Evolutionary conservation across 2,797 vertebrate species (phyloP).

Genomic region (Ctenochaetus hawaiiensis): DNA sequence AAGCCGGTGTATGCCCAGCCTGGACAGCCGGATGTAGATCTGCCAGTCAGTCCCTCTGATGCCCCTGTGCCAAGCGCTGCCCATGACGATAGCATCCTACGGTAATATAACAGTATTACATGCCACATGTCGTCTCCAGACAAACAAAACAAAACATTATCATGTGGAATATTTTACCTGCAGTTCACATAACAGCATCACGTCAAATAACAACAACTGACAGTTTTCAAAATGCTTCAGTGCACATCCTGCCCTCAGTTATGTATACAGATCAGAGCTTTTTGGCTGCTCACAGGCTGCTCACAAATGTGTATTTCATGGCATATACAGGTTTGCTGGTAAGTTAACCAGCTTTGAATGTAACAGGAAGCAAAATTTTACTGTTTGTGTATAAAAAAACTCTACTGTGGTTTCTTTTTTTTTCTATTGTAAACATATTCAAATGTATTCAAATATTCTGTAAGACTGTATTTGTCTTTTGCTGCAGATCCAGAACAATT

Average conservation of each 20-base stretch:
- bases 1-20: constrained; percentile 98
- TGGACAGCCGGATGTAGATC: constrained; percentile 97
- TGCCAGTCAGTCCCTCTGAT: constrained; percentile 96
- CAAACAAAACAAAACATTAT: constrained; percentile 1
- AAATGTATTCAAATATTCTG: constrained; percentile 16
- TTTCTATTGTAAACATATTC: background rate
- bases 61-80: constrained; percentile 92
- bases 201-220: background rate
- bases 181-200: background rate
- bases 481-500: background rate
- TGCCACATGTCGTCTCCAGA: background rate
- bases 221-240: background rate
- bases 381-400: background rate
- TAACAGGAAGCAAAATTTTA: background rate
- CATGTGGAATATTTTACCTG: background rate
- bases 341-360: constrained; percentile 7
- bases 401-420: constrained; percentile 24
- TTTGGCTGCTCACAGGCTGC: background rate
- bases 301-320: background rate
- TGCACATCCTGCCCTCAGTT: constrained; percentile 4
- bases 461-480: constrained; percentile 3
- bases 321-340: constrained; percentile 10
- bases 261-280: background rate
- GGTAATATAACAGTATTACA: constrained; percentile 70
- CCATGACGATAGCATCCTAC: constrained; percentile 95